Evolutionary conservation across 2,113 vertebrate genomes (phyloP).

Genomic region (Paradisaea rubra): DNA sequence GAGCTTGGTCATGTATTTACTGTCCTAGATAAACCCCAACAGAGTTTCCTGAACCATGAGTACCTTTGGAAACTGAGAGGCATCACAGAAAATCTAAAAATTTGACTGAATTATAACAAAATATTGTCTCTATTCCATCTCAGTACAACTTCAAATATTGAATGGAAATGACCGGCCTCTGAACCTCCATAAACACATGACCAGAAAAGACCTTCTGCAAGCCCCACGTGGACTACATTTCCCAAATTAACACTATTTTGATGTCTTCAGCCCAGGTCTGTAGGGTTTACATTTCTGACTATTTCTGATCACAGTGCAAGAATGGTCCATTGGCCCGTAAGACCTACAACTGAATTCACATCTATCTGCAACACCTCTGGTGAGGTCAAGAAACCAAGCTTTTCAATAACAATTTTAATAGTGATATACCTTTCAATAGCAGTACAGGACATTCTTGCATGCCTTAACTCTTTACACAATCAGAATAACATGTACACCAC

Average conservation of each 20-base stretch:
- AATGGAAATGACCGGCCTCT: background rate
- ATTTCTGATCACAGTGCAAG: background rate
- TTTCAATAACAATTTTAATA: background rate
- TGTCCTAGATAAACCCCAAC: background rate
- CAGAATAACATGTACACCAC: background rate
- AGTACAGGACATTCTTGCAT: background rate
- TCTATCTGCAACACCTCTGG: background rate
- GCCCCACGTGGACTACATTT: background rate
- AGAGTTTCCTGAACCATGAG: background rate
- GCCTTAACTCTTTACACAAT: background rate
- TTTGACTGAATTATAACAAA: background rate
- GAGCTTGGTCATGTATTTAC: rapidly evolving
- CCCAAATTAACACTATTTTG: background rate
- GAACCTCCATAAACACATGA: background rate
- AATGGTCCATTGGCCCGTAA: background rate
- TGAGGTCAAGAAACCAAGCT: background rate
- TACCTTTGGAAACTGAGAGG: background rate
- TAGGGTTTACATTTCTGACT: background rate
- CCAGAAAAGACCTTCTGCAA: background rate
- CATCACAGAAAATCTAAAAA: background rate
- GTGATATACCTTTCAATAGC: background rate
- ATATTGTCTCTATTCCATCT: background rate
- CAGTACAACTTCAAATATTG: background rate
- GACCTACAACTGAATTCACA: background rate
- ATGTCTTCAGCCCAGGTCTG: background rate